Conservation (phyloP, 2,113 vertebrate species). For the Chloebia gouldiae region DNA sequence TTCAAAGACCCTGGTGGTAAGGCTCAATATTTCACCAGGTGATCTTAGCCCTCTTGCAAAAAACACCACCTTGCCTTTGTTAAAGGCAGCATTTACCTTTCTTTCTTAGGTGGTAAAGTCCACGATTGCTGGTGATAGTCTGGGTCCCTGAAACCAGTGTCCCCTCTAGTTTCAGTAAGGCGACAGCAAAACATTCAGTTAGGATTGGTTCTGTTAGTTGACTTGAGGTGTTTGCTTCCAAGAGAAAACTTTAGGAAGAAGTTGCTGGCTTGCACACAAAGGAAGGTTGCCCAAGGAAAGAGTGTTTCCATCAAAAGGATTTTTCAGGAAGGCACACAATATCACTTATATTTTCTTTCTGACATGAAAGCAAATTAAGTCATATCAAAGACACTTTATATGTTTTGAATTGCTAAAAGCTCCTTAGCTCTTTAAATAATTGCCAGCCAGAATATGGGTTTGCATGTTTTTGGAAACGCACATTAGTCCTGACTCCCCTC, state of each 20-base stretch:
- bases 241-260: neutral
- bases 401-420: conserved; percentile 3
- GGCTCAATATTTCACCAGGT: neutral
- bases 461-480: neutral
- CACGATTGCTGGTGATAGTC: fast-evolving
- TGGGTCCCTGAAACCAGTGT: neutral
- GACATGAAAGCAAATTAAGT: conserved; percentile 3
- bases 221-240: neutral
- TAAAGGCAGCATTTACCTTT: neutral
- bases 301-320: neutral
- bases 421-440: neutral
- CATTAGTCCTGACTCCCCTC: conserved; percentile 3
- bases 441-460: neutral
- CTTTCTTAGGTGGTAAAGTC: neutral
- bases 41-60: neutral
- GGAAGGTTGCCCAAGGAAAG: neutral
- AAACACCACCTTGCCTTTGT: neutral
- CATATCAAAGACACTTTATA: conserved; percentile 4
- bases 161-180: neutral
- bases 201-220: neutral
- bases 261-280: neutral
- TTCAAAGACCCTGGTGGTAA: neutral
- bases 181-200: neutral
- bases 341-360: neutral
- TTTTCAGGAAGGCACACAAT: neutral